Percentiles rank a stretch among this genome's conserved stretches.
phyloP scores from a whole-genome alignment of 2,888 invertebrate species.

The Apodemia mormo region DNA sequence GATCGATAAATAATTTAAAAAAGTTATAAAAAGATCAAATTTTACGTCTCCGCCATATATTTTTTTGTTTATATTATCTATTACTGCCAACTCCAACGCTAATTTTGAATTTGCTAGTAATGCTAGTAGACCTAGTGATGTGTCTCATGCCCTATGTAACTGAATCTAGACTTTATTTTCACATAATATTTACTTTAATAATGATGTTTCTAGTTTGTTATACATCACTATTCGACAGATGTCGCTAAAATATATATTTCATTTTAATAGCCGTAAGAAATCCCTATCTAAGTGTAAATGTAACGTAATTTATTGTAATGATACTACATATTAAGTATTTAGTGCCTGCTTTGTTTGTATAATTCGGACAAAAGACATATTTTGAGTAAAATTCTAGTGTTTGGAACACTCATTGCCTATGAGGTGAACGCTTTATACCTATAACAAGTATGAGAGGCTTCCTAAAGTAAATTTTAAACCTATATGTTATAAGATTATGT shows the following conservation, averaged over 20 bases:
- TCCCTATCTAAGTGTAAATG: conserved; percentile 66
- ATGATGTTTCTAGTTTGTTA: conserved; percentile 58
- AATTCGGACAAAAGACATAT: conserved; percentile 73
- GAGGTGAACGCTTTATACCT: conserved; percentile 53
- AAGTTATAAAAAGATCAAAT: no score
- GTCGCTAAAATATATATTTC: conserved; percentile 50
- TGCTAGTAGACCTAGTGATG: conserved; percentile 1
- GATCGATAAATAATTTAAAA: no score
- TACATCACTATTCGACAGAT: conserved; percentile 50
- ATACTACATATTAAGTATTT: conserved; percentile 72
- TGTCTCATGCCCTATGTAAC: conserved; percentile 25
- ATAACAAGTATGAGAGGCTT: conserved; percentile 74
- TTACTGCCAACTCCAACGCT: conserved; percentile 6
- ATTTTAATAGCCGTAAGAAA: conserved; percentile 67
- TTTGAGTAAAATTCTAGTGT: conserved; percentile 70
- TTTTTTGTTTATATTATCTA: conserved; percentile 13
- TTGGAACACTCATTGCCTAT: conserved; percentile 55
- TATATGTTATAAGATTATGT: conserved; percentile 77
- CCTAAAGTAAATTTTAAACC: conserved; percentile 64
- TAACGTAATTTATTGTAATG: conserved; percentile 77
- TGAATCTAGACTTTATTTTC: conserved; percentile 43
- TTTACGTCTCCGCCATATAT: background rate
- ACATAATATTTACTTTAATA: conserved; percentile 33
- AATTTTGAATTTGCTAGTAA: background rate
- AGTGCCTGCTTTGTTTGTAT: conserved; percentile 78